phyloP scores from a whole-genome alignment of 2,797 vertebrate genomes.

The Chelon labrosus region DNA sequence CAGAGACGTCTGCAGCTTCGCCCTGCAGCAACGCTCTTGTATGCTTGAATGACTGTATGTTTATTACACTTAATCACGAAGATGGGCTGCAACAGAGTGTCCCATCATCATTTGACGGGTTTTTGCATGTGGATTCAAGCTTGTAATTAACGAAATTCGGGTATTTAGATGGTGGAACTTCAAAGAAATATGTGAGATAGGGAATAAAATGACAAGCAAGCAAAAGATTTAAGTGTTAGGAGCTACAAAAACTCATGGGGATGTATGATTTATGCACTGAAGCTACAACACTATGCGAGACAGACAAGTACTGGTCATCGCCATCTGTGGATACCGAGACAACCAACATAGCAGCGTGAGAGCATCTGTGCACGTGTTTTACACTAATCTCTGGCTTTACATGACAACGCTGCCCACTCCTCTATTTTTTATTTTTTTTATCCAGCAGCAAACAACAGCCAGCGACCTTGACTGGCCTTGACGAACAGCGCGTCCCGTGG shows the following conservation, averaged over 20 bases:
- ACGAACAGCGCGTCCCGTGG: conserved; percentile 19
- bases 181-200: background rate
- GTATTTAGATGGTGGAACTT: background rate
- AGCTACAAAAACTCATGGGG: background rate
- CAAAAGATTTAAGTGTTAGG: background rate
- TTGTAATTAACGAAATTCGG: background rate
- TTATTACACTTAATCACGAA: conserved; percentile 34
- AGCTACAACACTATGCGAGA: background rate
- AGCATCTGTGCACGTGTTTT: conserved; percentile 8
- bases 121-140: background rate
- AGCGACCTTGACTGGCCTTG: conserved; percentile 63
- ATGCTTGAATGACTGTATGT: conserved; percentile 26
- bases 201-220: background rate
- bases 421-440: background rate
- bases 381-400: conserved; percentile 18
- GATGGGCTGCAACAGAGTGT: conserved; percentile 19
- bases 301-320: background rate
- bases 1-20: conserved; percentile 4
- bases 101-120: conserved; percentile 3
- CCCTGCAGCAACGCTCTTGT: conserved; percentile 41
- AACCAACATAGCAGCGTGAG: background rate
- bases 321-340: background rate
- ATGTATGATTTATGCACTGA: background rate
- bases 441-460: conserved; percentile 26
- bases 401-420: conserved; percentile 21